Evolutionary conservation across 2,797 vertebrate species (phyloP).

Genomic region (Phalloptychus januarius): DNA sequence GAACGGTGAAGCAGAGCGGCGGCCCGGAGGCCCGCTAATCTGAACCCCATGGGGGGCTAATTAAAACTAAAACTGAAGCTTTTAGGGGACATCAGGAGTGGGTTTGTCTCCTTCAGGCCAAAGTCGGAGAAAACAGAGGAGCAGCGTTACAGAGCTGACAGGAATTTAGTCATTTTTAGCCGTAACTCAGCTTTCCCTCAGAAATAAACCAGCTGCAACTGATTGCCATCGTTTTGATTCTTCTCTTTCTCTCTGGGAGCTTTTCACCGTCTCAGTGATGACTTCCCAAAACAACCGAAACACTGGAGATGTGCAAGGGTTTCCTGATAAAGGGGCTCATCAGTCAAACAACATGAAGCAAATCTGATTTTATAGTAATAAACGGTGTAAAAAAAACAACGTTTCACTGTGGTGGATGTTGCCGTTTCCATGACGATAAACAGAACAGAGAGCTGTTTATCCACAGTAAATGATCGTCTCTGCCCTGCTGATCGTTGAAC

Average conservation of each 20-base stretch:
- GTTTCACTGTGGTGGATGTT: constrained; percentile 9
- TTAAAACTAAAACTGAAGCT: constrained; percentile 52
- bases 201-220: constrained; percentile 40
- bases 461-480: constrained; percentile 67
- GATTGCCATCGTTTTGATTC: constrained; percentile 17
- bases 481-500: constrained; percentile 51
- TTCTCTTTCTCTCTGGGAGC: constrained; percentile 17
- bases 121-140: constrained; percentile 14
- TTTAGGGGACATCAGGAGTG: constrained; percentile 14
- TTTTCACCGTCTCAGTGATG: constrained; percentile 35
- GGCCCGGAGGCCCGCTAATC: constrained; percentile 26
- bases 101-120: constrained; percentile 19
- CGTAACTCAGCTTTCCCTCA: constrained; percentile 14
- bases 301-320: constrained; percentile 13
- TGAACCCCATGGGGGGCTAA: constrained; percentile 48
- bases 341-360: constrained; percentile 12
- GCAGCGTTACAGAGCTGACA: constrained; percentile 9
- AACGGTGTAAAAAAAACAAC: neutral
- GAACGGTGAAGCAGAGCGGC: neutral
- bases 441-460: constrained; percentile 64
- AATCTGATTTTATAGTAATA: constrained; percentile 21
- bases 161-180: constrained; percentile 44
- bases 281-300: constrained; percentile 20
- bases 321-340: constrained; percentile 28
- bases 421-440: constrained; percentile 48